These are phyloP conservation scores for Pilophorus perplexus DNA, from an alignment of 2,888 invertebrate genomes.

Conservation along the genomic window DNA sequence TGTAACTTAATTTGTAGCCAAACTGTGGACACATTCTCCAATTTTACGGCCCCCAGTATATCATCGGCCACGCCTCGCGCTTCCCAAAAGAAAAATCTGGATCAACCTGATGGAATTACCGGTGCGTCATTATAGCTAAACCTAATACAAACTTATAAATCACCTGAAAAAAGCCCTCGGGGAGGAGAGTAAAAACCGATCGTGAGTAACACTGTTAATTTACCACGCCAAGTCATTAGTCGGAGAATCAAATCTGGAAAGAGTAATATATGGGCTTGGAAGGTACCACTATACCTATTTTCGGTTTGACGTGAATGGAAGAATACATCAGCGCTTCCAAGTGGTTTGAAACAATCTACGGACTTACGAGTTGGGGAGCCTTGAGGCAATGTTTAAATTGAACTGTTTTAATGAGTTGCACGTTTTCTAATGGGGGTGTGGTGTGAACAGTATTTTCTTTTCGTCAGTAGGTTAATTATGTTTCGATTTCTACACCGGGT, in stretches of 20 bases:
- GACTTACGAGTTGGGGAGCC: slow-evolving; percentile 7
- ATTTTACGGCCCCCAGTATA: too few relatives aligned
- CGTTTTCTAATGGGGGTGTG: slow-evolving; percentile 39
- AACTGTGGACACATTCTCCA: too few relatives aligned
- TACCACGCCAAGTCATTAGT: slow-evolving; percentile 36
- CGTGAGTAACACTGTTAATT: slow-evolving; percentile 36
- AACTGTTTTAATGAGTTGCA: slow-evolving; percentile 43
- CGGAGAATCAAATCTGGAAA: slow-evolving; percentile 34
- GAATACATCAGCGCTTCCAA: slow-evolving; percentile 32
- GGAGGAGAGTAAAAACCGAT: slow-evolving; percentile 22
- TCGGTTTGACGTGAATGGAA: slow-evolving; percentile 37
- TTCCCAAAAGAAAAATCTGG: neutral
- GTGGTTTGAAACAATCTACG: slow-evolving; percentile 36
- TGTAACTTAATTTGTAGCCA: too few relatives aligned
- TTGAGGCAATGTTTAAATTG: slow-evolving; percentile 41
- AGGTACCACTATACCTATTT: slow-evolving; percentile 29
- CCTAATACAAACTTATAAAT: slow-evolving; percentile 30
- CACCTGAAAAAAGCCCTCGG: slow-evolving; percentile 8
- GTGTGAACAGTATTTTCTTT: slow-evolving; percentile 29
- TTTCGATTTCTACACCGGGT: neutral
- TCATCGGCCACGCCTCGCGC: too few relatives aligned
- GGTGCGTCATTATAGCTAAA: neutral
- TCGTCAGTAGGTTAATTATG: neutral
- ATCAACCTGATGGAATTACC: neutral
- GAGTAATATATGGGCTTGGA: slow-evolving; percentile 36